Conservation (phyloP, 2,113 vertebrate species). For the Crocuta crocuta region DNA sequence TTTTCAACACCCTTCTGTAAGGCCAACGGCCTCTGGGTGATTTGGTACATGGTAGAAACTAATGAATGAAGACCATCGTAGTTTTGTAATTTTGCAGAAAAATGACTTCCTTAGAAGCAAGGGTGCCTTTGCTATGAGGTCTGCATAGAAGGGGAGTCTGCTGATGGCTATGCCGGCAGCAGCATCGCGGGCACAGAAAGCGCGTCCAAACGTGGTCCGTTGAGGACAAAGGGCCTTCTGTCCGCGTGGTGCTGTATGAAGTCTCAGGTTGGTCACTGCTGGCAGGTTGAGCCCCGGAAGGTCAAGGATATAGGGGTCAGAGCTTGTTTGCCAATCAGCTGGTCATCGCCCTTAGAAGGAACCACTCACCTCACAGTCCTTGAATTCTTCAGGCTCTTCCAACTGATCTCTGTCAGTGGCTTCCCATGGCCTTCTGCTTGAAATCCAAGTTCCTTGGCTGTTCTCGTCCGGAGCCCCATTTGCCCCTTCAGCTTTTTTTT, state of each 20-base stretch:
- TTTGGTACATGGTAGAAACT: background rate
- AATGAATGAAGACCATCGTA: background rate
- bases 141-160: background rate
- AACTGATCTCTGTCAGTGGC: background rate
- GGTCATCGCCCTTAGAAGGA: background rate
- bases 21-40: background rate
- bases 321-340: background rate
- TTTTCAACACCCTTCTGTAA: background rate
- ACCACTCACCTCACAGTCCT: accelerated
- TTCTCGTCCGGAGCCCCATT: background rate
- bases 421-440: background rate
- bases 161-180: background rate
- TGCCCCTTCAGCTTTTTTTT: background rate
- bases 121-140: background rate
- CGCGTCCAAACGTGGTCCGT: background rate
- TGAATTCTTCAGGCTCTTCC: background rate
- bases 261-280: background rate
- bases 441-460: background rate
- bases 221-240: background rate
- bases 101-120: background rate
- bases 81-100: background rate
- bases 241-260: accelerated
- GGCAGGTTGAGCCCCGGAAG: background rate
- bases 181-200: background rate
- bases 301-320: background rate